Evolutionary conservation across 2,888 invertebrate species (phyloP).

Genomic region (Busseola fusca): DNA sequence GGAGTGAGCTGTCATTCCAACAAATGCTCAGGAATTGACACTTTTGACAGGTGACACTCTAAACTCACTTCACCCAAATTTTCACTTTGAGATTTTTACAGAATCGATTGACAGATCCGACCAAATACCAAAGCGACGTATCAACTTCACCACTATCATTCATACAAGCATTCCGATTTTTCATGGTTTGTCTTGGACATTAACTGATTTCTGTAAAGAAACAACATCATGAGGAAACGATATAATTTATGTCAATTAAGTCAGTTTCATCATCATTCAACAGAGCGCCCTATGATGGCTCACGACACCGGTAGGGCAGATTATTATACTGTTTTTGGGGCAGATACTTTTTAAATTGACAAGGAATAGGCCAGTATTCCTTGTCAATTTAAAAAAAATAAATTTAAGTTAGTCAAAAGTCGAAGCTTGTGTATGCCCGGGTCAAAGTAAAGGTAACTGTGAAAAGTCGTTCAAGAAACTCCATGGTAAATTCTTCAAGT

Average conservation of each 20-base stretch:
- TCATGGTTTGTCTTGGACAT: background rate
- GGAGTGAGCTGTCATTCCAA: too few species aligned
- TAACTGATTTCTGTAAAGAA: background rate
- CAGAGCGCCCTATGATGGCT: background rate
- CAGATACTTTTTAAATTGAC: background rate
- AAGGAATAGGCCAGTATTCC: background rate
- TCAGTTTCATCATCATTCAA: too few species aligned
- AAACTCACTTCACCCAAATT: too few species aligned
- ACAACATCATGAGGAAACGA: too few species aligned
- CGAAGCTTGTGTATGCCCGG: background rate
- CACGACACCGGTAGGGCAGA: background rate
- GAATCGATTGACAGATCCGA: background rate
- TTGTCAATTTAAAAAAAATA: too few species aligned
- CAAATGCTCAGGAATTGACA: too few species aligned
- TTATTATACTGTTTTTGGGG: too few species aligned
- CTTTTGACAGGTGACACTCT: too few species aligned
- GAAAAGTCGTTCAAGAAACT: background rate
- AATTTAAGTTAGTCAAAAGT: too few species aligned
- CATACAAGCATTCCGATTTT: background rate
- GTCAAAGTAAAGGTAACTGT: background rate
- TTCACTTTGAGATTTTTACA: too few species aligned
- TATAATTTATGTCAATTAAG: background rate
- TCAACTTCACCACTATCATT: background rate
- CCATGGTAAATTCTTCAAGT: background rate
- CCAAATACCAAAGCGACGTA: background rate